Percentiles rank a stretch among this genome's conserved stretches.
These are phyloP conservation scores for Ectropis grisescens DNA, from an alignment of 1,140 invertebrate genomes.

Conservation along the genomic window DNA sequence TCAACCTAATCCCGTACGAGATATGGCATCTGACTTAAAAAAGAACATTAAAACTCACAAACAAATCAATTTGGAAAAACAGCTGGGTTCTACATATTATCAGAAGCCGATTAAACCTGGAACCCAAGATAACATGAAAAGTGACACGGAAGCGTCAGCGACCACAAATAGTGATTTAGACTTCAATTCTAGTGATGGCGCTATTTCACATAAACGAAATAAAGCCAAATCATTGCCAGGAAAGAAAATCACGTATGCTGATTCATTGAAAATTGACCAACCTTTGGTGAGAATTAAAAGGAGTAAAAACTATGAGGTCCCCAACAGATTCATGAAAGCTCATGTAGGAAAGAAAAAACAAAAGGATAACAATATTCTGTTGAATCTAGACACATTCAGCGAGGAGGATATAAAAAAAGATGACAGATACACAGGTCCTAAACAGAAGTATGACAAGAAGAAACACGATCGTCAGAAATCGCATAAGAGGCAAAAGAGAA, in stretches of 20 bases:
- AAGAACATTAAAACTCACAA: too few species aligned
- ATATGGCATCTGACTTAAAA: too few species aligned
- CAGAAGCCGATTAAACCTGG: too few species aligned
- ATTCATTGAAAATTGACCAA: constrained; percentile 31
- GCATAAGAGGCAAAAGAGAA: constrained; percentile 49
- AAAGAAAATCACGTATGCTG: constrained; percentile 34
- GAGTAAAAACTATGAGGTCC: constrained; percentile 9
- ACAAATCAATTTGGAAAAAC: too few species aligned
- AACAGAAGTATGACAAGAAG: constrained; percentile 36
- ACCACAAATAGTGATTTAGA: too few species aligned
- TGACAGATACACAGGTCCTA: constrained; percentile 35
- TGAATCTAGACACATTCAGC: constrained; percentile 16
- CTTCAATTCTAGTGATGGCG: too few species aligned
- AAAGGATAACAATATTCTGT: constrained; percentile 15
- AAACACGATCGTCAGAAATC: constrained; percentile 37
- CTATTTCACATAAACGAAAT: too few species aligned
- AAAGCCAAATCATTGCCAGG: too few species aligned
- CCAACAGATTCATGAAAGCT: constrained; percentile 5
- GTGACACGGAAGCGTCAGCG: too few species aligned
- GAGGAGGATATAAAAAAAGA: constrained; percentile 48
- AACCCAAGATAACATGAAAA: too few species aligned
- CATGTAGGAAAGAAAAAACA: constrained; percentile 18
- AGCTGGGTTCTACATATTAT: too few species aligned
- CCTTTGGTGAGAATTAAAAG: constrained; percentile 15
- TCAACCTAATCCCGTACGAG: too few species aligned